Evolutionary conservation across 2,797 vertebrate species (phyloP).

Genomic region (Oophaga sylvatica): DNA sequence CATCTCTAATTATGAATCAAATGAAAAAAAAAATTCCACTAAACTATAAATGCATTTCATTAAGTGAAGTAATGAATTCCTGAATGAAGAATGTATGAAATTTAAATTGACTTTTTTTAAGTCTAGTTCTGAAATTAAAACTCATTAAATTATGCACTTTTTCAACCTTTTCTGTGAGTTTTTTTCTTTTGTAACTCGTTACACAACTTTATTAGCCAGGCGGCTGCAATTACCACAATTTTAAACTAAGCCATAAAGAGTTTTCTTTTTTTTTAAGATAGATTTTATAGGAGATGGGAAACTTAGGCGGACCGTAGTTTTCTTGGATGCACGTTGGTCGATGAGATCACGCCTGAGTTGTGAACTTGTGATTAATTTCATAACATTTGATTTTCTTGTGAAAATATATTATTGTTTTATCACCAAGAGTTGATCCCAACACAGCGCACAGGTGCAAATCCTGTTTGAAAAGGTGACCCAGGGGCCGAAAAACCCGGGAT

Average conservation of each 20-base stretch:
- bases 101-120: slow-evolving; percentile 22
- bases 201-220: slow-evolving; percentile 38
- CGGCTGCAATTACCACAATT: slow-evolving; percentile 41
- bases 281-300: slow-evolving; percentile 44
- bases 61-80: not conserved
- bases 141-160: slow-evolving; percentile 30
- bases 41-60: not conserved
- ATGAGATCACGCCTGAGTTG: slow-evolving; percentile 32
- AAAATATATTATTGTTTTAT: not conserved
- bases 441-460: not conserved
- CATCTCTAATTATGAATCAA: not conserved
- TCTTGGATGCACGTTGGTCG: slow-evolving; percentile 6
- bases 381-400: not conserved
- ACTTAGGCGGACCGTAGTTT: not conserved
- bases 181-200: slow-evolving; percentile 24
- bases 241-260: slow-evolving; percentile 16
- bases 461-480: not conserved
- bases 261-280: slow-evolving; percentile 27
- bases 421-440: not conserved
- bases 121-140: not conserved
- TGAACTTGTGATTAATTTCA: slow-evolving; percentile 17
- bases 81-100: slow-evolving; percentile 14
- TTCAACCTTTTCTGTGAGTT: not conserved
- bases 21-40: not conserved
- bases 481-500: not conserved